Evolutionary conservation across 2,113 vertebrate species (phyloP).

Genomic region (Seriola dumerili): DNA sequence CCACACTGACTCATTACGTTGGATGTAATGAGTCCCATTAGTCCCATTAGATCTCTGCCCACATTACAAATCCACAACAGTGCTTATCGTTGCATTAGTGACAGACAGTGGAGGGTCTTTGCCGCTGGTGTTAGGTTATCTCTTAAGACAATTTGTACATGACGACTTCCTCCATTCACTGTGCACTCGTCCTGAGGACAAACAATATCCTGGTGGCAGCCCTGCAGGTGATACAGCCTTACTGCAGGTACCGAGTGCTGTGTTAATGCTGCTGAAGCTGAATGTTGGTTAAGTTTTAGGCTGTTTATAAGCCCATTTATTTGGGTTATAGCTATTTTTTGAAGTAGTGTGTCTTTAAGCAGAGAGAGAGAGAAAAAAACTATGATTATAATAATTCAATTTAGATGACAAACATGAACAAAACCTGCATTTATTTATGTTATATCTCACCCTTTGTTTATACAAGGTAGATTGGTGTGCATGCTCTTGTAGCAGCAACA

Average conservation of each 20-base stretch:
- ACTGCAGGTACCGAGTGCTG: background rate
- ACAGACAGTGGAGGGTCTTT: background rate
- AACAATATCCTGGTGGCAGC: background rate
- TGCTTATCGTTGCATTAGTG: background rate
- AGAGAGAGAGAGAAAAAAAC: too few relatives aligned
- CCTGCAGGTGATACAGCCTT: background rate
- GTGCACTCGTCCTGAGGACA: background rate
- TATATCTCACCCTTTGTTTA: too few relatives aligned
- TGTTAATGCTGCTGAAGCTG: background rate
- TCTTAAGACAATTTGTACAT: background rate
- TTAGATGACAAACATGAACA: too few relatives aligned
- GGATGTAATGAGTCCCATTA: slow-evolving; percentile 8
- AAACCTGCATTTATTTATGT: too few relatives aligned
- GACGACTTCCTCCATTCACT: background rate
- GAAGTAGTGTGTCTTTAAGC: background rate
- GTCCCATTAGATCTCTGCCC: background rate
- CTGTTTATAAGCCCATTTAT: background rate
- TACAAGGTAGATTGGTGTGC: too few relatives aligned
- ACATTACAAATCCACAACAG: background rate
- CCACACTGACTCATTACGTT: background rate
- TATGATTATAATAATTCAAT: too few relatives aligned
- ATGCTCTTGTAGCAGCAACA: too few relatives aligned
- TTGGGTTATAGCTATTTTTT: background rate
- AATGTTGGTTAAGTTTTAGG: background rate
- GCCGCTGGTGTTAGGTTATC: background rate